These are phyloP conservation scores for Deroptyus accipitrinus DNA, from an alignment of 2,113 vertebrate species.

Conservation along the genomic window DNA sequence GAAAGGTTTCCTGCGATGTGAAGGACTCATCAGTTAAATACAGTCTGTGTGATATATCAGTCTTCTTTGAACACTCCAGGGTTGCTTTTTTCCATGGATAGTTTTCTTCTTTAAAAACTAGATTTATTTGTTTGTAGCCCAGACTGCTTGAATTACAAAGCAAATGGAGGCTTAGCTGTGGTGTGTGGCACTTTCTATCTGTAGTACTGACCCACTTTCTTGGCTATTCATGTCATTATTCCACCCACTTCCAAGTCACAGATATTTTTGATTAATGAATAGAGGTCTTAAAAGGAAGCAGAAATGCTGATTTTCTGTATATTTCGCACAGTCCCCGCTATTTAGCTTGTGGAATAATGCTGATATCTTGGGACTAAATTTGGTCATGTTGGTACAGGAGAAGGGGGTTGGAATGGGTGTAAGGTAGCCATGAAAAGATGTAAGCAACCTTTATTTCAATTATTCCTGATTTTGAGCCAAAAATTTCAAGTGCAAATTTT, in stretches of 20 bases:
- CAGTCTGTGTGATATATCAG: neutral
- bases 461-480: neutral
- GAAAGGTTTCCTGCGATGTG: neutral
- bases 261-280: neutral
- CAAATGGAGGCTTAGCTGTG: neutral
- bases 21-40: neutral
- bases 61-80: neutral
- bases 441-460: neutral
- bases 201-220: neutral
- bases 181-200: neutral
- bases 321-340: rapidly evolving
- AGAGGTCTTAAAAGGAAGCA: neutral
- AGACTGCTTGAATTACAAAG: neutral
- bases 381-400: neutral
- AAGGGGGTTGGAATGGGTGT: rapidly evolving
- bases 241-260: neutral
- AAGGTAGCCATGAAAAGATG: neutral
- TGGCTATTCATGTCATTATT: neutral
- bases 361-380: neutral
- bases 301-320: neutral
- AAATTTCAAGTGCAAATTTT: neutral
- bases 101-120: neutral
- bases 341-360: neutral
- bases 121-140: neutral
- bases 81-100: neutral